Evolutionary conservation across 2,113 vertebrate genomes (phyloP).

Genomic region (Zapus hudsonius): DNA sequence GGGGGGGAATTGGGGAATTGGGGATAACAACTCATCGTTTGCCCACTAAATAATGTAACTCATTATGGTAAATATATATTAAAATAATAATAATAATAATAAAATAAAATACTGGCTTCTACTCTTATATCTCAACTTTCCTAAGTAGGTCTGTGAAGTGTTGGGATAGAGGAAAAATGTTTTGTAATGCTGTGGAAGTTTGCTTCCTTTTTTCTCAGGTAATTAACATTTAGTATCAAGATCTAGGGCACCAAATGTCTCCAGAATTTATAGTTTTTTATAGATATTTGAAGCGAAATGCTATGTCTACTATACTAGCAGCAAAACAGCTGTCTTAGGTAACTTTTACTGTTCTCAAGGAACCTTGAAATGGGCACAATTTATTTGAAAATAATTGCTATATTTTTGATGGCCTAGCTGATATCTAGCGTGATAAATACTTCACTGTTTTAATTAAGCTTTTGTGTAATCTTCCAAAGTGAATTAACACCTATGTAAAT

Average conservation of each 20-base stretch:
- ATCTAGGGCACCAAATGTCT: background rate
- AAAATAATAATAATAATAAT: too few relatives aligned
- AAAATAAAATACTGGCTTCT: conserved; percentile 41
- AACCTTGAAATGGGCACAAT: background rate
- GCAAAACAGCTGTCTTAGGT: background rate
- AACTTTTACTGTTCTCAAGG: background rate
- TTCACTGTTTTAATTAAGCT: background rate
- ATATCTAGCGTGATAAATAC: background rate
- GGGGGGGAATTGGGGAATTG: too few relatives aligned
- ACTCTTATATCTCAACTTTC: too few relatives aligned
- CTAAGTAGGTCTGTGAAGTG: background rate
- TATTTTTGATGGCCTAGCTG: background rate
- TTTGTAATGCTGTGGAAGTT: background rate
- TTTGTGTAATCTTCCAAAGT: background rate
- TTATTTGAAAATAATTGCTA: background rate
- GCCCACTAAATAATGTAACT: too few relatives aligned
- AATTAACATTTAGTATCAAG: conserved; percentile 2
- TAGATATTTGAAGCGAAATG: background rate
- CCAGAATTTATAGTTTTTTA: background rate
- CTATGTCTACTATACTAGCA: background rate
- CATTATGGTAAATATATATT: too few relatives aligned
- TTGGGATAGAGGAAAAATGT: conserved; percentile 30
- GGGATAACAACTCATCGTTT: too few relatives aligned
- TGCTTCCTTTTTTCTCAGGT: background rate
- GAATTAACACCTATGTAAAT: background rate